A percentile compares a stretch with the other conserved stretches of the same genome.
phyloP scores from a whole-genome alignment of 2,113 vertebrate species.

The Mola mola region DNA sequence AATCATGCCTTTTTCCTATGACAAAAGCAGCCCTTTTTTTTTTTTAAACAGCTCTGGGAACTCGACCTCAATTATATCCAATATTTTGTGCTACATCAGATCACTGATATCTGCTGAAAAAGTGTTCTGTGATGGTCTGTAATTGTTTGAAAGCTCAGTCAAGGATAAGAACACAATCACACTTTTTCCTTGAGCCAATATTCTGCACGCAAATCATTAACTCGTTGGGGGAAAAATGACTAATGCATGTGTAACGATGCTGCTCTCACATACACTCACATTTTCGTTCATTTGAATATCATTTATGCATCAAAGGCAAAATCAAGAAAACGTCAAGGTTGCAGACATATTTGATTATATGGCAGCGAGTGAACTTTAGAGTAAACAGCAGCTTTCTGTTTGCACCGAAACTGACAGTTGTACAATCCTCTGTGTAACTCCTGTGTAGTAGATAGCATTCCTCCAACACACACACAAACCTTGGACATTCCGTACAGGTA shows the following conservation, averaged over 20 bases:
- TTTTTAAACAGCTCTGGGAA: background rate
- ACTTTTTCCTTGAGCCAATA: constrained; percentile 29
- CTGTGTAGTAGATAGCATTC: background rate
- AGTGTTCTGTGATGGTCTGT: constrained; percentile 21
- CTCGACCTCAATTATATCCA: background rate
- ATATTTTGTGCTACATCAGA: background rate
- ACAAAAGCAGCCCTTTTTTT: too few relatives aligned
- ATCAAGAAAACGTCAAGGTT: background rate
- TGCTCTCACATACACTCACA: background rate
- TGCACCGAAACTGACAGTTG: constrained; percentile 45
- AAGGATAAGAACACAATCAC: constrained; percentile 37
- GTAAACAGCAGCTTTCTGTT: constrained; percentile 34
- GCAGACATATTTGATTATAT: too few relatives aligned
- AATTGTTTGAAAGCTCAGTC: constrained; percentile 44
- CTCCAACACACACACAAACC: constrained; percentile 10
- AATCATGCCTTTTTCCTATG: background rate
- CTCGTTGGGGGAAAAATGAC: constrained; percentile 20
- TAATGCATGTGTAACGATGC: constrained; percentile 3
- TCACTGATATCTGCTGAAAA: constrained; percentile 3
- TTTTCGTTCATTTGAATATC: background rate
- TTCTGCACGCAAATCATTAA: constrained; percentile 10
- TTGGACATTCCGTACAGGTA: constrained; percentile 37
- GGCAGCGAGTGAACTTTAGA: too few relatives aligned
- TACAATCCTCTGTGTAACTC: constrained; percentile 24
- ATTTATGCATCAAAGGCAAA: background rate